A percentile compares a stretch with the other conserved stretches of the same genome.
Evolutionary conservation across 2,888 invertebrate genomes (phyloP).

Genomic region (Tenthredo mesomela): DNA sequence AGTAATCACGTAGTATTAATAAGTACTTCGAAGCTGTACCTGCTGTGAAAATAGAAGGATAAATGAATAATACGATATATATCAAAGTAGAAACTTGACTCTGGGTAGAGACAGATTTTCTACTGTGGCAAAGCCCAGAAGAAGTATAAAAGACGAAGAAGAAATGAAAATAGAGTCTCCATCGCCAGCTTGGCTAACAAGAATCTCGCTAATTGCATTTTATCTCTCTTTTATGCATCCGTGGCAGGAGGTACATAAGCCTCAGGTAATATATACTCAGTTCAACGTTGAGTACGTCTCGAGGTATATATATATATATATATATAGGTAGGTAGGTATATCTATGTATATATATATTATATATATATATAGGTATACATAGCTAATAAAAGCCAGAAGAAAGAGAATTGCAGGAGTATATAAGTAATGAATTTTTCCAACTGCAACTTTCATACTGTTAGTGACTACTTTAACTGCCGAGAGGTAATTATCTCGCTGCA

Average conservation of each 20-base stretch:
- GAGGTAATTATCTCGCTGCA: conserved; percentile 22
- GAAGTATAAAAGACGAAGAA: conserved; percentile 24
- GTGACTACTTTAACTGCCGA: conserved; percentile 32
- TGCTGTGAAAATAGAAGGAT: background rate
- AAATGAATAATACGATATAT: background rate
- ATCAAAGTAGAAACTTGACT: conserved; percentile 25
- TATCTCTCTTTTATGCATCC: conserved; percentile 50
- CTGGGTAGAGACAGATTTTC: background rate
- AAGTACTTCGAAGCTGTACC: background rate
- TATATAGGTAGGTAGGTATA: conserved; percentile 20
- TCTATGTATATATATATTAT: background rate
- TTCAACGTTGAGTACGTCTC: conserved; percentile 38
- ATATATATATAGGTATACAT: background rate
- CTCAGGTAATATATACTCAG: conserved; percentile 48
- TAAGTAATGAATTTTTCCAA: conserved; percentile 47
- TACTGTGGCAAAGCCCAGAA: conserved; percentile 12
- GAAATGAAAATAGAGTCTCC: conserved; percentile 39
- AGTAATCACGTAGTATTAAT: background rate
- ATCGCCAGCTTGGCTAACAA: conserved; percentile 52
- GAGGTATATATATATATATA: conserved; percentile 11
- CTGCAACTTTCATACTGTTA: conserved; percentile 35
- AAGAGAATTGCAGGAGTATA: conserved; percentile 31
- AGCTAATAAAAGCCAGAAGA: conserved; percentile 43
- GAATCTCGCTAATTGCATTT: conserved; percentile 60
- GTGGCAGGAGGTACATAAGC: conserved; percentile 45